phyloP scores from a whole-genome alignment of 2,113 vertebrate species.

The Pteropus alecto region DNA sequence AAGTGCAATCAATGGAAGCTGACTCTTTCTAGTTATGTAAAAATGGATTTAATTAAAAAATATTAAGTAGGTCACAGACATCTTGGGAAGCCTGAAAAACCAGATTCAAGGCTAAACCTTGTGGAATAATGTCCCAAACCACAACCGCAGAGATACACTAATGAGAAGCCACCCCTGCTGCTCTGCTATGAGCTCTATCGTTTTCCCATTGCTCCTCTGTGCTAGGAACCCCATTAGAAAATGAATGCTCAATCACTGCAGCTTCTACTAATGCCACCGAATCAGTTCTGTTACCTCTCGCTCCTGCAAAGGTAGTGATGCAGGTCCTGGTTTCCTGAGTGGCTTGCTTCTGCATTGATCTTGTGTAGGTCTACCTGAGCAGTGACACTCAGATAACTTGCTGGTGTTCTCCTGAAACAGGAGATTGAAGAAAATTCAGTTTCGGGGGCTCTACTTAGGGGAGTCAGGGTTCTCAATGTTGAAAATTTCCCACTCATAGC shows the following conservation, averaged over 20 bases:
- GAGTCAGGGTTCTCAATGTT: background rate
- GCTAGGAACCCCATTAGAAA: background rate
- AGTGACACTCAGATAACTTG: background rate
- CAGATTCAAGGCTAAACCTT: background rate
- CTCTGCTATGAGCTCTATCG: accelerated
- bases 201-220: background rate
- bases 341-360: background rate
- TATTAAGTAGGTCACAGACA: background rate
- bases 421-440: background rate
- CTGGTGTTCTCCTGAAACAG: background rate
- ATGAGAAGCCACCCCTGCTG: background rate
- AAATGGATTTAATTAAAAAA: background rate
- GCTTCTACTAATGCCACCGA: background rate
- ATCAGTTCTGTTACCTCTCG: background rate
- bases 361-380: background rate
- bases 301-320: background rate
- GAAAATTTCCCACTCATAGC: background rate
- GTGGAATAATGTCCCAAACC: background rate
- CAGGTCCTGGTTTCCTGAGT: accelerated
- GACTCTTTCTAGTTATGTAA: background rate
- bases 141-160: background rate
- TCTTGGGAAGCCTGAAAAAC: background rate
- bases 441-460: background rate
- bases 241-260: accelerated
- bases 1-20: background rate